These are phyloP conservation scores for Speoplatyrhinus poulsoni DNA, from an alignment of 2,113 vertebrate genomes.

Conservation along the genomic window DNA sequence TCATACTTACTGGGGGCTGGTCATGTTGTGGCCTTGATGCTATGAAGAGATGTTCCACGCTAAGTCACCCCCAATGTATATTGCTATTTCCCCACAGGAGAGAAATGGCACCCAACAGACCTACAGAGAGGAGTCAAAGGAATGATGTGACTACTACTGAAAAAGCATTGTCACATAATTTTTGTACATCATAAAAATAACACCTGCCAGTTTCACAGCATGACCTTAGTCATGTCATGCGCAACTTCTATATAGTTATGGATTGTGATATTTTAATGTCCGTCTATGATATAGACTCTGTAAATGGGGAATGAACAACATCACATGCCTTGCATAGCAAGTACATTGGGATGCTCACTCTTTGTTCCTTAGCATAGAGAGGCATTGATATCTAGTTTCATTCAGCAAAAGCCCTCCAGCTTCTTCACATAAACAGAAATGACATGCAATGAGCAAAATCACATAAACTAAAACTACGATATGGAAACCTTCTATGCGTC, in stretches of 20 bases:
- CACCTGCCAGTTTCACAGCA: slow-evolving; percentile 6
- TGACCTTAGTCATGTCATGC: slow-evolving; percentile 29
- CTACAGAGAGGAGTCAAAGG: slow-evolving; percentile 51
- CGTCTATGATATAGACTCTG: slow-evolving; percentile 54
- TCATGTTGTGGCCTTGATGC: slow-evolving; percentile 71
- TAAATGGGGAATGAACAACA: slow-evolving; percentile 59
- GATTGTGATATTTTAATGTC: slow-evolving; percentile 18
- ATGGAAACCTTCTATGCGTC: too few relatives aligned
- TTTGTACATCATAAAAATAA: slow-evolving; percentile 4
- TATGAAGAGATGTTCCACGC: slow-evolving; percentile 54
- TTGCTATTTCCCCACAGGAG: slow-evolving; percentile 59
- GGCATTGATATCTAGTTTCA: slow-evolving; percentile 55
- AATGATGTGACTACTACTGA: slow-evolving; percentile 12
- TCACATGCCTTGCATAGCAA: slow-evolving; percentile 74
- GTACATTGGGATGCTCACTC: slow-evolving; percentile 60
- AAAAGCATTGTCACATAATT: background rate
- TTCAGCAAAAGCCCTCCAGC: slow-evolving; percentile 45
- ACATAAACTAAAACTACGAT: slow-evolving; percentile 3
- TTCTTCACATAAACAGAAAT: slow-evolving; percentile 49
- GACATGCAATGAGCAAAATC: slow-evolving; percentile 34
- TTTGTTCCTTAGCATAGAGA: slow-evolving; percentile 69
- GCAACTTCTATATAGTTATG: slow-evolving; percentile 33
- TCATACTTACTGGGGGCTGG: slow-evolving; percentile 76
- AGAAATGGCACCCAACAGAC: slow-evolving; percentile 61
- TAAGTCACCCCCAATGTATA: slow-evolving; percentile 53